phyloP scores from a whole-genome alignment of 2,888 invertebrate species.

The Caenorhabditis sp. region DNA sequence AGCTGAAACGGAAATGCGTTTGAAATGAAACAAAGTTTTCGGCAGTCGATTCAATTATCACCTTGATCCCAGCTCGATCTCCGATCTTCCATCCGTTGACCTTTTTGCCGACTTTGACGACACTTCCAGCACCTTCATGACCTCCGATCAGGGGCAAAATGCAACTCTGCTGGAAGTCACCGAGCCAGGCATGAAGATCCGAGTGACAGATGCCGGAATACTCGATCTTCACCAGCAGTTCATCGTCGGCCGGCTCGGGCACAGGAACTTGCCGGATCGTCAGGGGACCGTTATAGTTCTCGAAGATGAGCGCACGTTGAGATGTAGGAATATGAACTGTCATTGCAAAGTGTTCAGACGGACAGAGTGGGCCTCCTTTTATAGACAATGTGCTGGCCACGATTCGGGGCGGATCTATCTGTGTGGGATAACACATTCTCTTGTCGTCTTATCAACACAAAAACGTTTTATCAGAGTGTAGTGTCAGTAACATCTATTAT shows the following conservation, averaged over 20 bases:
- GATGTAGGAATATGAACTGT: conserved; percentile 18
- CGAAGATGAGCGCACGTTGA: conserved; percentile 53
- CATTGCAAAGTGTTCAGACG: no score
- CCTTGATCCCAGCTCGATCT: conserved; percentile 64
- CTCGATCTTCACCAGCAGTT: conserved; percentile 56
- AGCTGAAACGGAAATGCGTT: conserved; percentile 47
- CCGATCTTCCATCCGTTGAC: conserved; percentile 62
- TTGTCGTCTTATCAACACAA: background rate
- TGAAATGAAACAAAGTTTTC: no score
- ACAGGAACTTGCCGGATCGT: conserved; percentile 37
- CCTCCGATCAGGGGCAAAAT: conserved; percentile 61
- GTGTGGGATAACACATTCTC: background rate
- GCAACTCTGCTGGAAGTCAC: conserved; percentile 29
- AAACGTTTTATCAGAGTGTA: background rate
- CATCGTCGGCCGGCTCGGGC: conserved; percentile 55
- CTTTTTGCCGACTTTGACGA: conserved; percentile 55
- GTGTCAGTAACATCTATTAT: conserved; percentile 1
- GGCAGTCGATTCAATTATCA: conserved; percentile 10
- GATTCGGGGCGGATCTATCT: background rate
- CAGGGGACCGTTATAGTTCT: conserved; percentile 39
- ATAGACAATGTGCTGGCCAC: background rate
- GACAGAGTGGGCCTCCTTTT: background rate
- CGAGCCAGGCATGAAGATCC: conserved; percentile 60
- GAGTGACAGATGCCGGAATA: conserved; percentile 66
- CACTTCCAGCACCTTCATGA: conserved; percentile 67